Conservation (phyloP, 2,888 invertebrate genomes). For the Drosophila koepferae region DNA sequence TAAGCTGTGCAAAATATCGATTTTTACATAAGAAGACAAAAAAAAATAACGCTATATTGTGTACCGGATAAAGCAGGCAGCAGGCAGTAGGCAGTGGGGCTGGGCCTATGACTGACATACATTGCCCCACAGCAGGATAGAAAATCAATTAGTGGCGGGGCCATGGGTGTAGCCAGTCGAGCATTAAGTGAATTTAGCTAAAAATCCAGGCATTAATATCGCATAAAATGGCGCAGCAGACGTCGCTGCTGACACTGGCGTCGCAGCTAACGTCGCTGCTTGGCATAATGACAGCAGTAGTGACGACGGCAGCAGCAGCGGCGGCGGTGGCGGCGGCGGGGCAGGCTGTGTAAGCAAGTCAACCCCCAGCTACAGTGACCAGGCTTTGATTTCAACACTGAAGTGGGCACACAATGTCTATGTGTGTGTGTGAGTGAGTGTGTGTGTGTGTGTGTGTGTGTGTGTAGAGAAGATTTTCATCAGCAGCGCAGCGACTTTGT, state of each 20-base stretch:
- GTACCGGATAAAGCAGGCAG: slow-evolving; percentile 14
- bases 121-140: slow-evolving; percentile 41
- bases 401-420: slow-evolving; percentile 56
- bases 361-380: slow-evolving; percentile 61
- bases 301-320: not conserved
- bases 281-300: slow-evolving; percentile 51
- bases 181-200: slow-evolving; percentile 71
- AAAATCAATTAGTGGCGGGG: slow-evolving; percentile 69
- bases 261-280: slow-evolving; percentile 39
- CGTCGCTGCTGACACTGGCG: slow-evolving; percentile 5
- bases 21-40: slow-evolving; percentile 61
- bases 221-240: slow-evolving; percentile 53
- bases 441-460: slow-evolving; percentile 26
- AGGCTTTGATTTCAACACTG: slow-evolving; percentile 72
- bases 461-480: slow-evolving; percentile 73
- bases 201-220: slow-evolving; percentile 67
- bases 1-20: slow-evolving; percentile 70
- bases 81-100: not conserved
- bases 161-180: slow-evolving; percentile 20
- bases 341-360: slow-evolving; percentile 35
- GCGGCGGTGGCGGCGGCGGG: not conserved
- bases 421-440: slow-evolving; percentile 10
- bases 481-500: slow-evolving; percentile 61
- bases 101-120: slow-evolving; percentile 55
- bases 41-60: slow-evolving; percentile 39